Evolutionary conservation across 1,140 invertebrate genomes (phyloP).

Genomic region (Zaprionus ornatus): DNA sequence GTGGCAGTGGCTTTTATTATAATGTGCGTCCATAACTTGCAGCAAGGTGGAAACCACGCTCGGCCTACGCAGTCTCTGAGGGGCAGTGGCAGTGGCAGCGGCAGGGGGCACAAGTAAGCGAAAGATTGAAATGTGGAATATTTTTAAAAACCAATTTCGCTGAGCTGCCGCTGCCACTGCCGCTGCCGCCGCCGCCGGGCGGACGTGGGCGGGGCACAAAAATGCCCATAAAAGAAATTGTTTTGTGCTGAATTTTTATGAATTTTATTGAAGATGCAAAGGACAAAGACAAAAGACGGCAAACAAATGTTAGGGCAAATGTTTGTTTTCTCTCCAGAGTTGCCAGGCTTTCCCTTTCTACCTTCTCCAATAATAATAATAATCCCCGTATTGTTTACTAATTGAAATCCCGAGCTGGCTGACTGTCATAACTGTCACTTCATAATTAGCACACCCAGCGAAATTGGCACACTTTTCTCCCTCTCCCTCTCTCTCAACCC

Average conservation of each 20-base stretch:
- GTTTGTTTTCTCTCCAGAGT: background rate
- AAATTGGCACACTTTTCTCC: conserved; percentile 71
- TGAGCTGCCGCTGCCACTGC: conserved; percentile 49
- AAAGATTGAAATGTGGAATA: conserved; percentile 81
- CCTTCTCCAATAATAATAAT: background rate
- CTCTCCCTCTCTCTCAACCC: conserved; percentile 19
- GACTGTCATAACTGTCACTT: conserved; percentile 63
- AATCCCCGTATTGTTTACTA: conserved; percentile 19
- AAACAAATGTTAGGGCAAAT: conserved; percentile 28
- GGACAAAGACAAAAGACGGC: conserved; percentile 22
- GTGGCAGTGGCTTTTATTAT: conserved; percentile 67
- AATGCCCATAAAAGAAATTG: conserved; percentile 72
- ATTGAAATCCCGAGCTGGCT: conserved; percentile 21
- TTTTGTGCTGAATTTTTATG: conserved; percentile 63
- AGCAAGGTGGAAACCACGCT: conserved; percentile 41
- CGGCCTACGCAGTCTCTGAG: conserved; percentile 2
- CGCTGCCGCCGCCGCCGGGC: conserved; percentile 19
- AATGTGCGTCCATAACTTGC: conserved; percentile 59
- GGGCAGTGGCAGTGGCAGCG: background rate
- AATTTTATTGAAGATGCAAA: conserved; percentile 65
- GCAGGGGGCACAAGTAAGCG: conserved; percentile 15
- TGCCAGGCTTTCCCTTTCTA: background rate
- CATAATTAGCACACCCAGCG: conserved; percentile 61
- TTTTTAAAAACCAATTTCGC: conserved; percentile 81
- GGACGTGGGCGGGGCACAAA: conserved; percentile 14